Conservation (phyloP, 2,888 invertebrate species). For the Quadriops clusia region DNA sequence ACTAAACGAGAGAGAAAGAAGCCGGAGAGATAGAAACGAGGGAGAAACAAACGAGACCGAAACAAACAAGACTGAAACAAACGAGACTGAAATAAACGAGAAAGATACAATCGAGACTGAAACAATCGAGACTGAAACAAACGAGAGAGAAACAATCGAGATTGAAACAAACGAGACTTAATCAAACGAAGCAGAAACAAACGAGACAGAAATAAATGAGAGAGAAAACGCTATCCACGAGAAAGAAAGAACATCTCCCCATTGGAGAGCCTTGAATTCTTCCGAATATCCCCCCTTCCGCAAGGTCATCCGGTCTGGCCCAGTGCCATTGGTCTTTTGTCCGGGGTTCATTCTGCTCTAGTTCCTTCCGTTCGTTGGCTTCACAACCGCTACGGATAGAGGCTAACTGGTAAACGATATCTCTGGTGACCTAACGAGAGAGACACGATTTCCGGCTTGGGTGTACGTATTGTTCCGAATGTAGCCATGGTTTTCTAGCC, state of each 20-base stretch:
- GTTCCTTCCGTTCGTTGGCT: conserved; percentile 23
- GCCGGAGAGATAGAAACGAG: conserved; percentile 13
- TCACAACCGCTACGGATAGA: conserved; percentile 5
- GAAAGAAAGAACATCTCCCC: conserved; percentile 16
- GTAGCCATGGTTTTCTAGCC: too few relatives aligned
- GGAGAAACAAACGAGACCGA: too few relatives aligned
- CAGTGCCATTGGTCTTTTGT: conserved; percentile 31
- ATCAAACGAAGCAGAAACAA: conserved; percentile 7
- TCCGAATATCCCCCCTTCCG: conserved; percentile 32
- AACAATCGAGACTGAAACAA: too few relatives aligned
- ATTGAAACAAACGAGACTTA: conserved; percentile 1
- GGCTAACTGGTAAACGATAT: too few relatives aligned
- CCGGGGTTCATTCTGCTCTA: conserved; percentile 24
- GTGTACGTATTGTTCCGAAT: too few relatives aligned
- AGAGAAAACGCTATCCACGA: too few relatives aligned
- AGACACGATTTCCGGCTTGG: too few relatives aligned
- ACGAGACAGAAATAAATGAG: conserved; percentile 1
- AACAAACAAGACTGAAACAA: too few relatives aligned
- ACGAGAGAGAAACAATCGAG: too few relatives aligned
- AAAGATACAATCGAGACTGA: too few relatives aligned
- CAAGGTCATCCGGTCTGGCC: conserved; percentile 37
- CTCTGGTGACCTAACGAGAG: too few relatives aligned
- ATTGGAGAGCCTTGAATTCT: conserved; percentile 33
- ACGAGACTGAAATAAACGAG: too few relatives aligned
- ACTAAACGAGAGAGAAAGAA: conserved; percentile 12